Percentiles rank a stretch among this genome's conserved stretches.
Evolutionary conservation across 2,113 vertebrate genomes (phyloP).

Genomic region (Heliornis fulica): DNA sequence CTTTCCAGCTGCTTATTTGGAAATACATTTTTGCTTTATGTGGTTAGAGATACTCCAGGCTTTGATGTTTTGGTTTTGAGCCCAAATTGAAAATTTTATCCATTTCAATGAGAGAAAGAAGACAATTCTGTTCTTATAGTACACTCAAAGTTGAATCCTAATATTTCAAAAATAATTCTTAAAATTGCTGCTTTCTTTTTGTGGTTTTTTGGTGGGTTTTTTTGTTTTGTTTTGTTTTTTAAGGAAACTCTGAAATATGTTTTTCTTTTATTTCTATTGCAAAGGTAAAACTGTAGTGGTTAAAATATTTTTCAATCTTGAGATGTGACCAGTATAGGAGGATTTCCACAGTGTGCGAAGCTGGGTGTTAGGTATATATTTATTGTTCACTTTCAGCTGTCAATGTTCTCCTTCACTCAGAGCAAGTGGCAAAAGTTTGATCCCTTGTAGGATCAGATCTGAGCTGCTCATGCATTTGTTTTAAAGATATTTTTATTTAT

Average conservation of each 20-base stretch:
- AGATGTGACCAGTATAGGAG: not conserved
- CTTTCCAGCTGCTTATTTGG: not conserved
- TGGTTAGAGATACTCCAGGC: not conserved
- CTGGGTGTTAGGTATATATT: not conserved
- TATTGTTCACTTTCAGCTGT: not conserved
- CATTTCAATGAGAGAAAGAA: not conserved
- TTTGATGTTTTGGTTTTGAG: not conserved
- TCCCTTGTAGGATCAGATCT: not conserved
- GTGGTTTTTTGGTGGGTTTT: no score
- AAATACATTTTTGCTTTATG: not conserved
- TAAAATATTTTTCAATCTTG: not conserved
- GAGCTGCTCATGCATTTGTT: not conserved
- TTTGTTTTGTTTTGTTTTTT: not conserved
- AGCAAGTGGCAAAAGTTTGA: not conserved
- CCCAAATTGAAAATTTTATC: not conserved
- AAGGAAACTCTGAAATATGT: not conserved
- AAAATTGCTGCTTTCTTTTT: not conserved
- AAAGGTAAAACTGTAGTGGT: not conserved
- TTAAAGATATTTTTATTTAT: not conserved
- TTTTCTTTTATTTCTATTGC: not conserved
- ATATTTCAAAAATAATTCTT: not conserved
- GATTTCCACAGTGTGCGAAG: not conserved
- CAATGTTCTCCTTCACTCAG: not conserved
- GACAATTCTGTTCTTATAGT: not conserved
- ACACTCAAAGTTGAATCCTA: not conserved